phyloP scores from a whole-genome alignment of 1,140 invertebrate genomes.

The Bombus sylvicola region DNA sequence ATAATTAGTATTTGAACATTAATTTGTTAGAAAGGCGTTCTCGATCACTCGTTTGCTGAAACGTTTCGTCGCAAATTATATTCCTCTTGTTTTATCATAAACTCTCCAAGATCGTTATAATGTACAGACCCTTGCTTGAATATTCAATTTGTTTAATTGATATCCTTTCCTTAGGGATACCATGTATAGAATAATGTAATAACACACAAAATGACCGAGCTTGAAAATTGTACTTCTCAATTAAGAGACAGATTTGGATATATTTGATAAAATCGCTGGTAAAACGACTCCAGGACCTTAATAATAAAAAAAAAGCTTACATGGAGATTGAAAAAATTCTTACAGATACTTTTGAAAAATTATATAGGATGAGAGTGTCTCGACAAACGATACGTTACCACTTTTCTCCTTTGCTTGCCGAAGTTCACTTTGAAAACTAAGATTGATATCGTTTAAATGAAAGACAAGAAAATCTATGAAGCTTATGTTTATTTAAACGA shows the following conservation, averaged over 20 bases:
- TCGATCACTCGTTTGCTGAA: background rate
- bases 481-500: too few relatives aligned
- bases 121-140: too few relatives aligned
- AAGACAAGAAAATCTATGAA: too few relatives aligned
- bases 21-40: background rate
- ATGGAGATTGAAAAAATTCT: background rate
- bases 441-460: background rate
- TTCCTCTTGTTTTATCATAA: background rate
- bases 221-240: background rate
- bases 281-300: constrained; percentile 1
- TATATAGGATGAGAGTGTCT: background rate
- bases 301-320: background rate
- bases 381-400: background rate
- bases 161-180: background rate
- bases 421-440: background rate
- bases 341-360: background rate
- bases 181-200: background rate
- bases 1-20: too few relatives aligned
- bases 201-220: background rate
- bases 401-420: background rate
- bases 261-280: background rate
- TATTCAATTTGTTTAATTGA: background rate
- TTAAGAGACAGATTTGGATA: background rate
- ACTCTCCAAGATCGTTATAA: background rate
- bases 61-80: background rate